phyloP scores from a whole-genome alignment of 2,888 invertebrate species.

The Conops quadrifasciatus region DNA sequence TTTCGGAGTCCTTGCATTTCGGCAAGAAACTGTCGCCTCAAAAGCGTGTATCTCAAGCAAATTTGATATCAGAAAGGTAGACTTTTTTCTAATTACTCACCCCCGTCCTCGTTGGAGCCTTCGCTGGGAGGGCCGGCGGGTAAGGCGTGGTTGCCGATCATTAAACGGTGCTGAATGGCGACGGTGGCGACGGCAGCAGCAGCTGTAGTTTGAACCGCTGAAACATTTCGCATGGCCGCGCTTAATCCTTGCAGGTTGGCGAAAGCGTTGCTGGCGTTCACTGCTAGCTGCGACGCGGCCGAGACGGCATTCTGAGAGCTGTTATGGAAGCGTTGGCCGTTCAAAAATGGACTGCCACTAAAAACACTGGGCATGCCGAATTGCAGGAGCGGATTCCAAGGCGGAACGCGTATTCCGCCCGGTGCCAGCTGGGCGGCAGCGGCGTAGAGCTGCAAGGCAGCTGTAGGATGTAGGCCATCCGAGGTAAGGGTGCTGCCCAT shows the following conservation, averaged over 20 bases:
- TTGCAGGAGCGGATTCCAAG: conserved; percentile 61
- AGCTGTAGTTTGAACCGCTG: conserved; percentile 61
- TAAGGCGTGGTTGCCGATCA: conserved; percentile 60
- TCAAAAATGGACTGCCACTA: conserved; percentile 58
- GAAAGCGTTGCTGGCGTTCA: conserved; percentile 61
- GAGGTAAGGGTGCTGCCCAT: conserved; percentile 50
- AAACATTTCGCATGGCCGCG: conserved; percentile 61
- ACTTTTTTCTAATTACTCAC: conserved; percentile 49
- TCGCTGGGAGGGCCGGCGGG: conserved; percentile 63
- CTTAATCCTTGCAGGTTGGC: conserved; percentile 62
- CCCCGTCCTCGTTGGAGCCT: conserved; percentile 62
- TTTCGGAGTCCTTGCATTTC: no score
- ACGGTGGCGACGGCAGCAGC: conserved; percentile 62
- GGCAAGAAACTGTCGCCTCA: no score
- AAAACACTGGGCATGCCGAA: conserved; percentile 62
- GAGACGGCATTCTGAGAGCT: conserved; percentile 58
- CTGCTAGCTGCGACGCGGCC: conserved; percentile 58
- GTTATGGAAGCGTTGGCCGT: conserved; percentile 59
- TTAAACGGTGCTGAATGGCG: conserved; percentile 61
- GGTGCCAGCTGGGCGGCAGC: conserved; percentile 62
- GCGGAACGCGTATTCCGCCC: conserved; percentile 61
- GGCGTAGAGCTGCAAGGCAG: conserved; percentile 61
- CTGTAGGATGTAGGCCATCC: conserved; percentile 62
- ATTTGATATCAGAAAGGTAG: not conserved
- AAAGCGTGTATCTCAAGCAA: no score